phyloP scores from a whole-genome alignment of 2,888 invertebrate genomes.

The Eupithecia subumbrata region DNA sequence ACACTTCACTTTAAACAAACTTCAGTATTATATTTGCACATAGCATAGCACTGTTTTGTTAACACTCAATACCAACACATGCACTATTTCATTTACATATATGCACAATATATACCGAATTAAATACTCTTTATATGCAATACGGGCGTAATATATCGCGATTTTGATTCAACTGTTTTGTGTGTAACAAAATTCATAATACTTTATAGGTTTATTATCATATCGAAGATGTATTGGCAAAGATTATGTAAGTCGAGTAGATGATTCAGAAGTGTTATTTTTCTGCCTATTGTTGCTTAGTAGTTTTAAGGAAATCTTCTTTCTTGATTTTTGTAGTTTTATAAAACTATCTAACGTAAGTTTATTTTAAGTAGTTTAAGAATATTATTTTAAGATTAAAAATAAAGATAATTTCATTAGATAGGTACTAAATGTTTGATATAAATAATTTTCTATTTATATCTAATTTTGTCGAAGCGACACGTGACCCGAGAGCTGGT shows the following conservation, averaged over 20 bases:
- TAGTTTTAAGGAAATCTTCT: slow-evolving; percentile 24
- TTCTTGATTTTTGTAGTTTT: neutral
- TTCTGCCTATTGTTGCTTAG: slow-evolving; percentile 17
- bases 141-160: slow-evolving; percentile 22
- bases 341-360: too few relatives aligned
- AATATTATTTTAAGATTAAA: too few relatives aligned
- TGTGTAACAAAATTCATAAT: slow-evolving; percentile 30
- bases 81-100: neutral
- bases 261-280: neutral
- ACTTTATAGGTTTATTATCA: slow-evolving; percentile 22
- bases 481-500: too few relatives aligned
- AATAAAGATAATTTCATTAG: too few relatives aligned
- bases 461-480: too few relatives aligned
- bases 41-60: slow-evolving; percentile 3
- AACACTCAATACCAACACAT: neutral
- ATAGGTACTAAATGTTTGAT: too few relatives aligned
- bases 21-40: slow-evolving; percentile 14
- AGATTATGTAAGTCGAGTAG: slow-evolving; percentile 20
- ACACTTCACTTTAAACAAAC: neutral
- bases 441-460: too few relatives aligned
- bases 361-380: too few relatives aligned
- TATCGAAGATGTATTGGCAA: slow-evolving; percentile 25
- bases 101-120: slow-evolving; percentile 6
- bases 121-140: neutral
- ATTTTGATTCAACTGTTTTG: slow-evolving; percentile 26